A percentile compares a stretch with the other conserved stretches of the same genome.
Conservation (phyloP, 1,140 invertebrate species). For the Pseudachorutes palmiensis region DNA sequence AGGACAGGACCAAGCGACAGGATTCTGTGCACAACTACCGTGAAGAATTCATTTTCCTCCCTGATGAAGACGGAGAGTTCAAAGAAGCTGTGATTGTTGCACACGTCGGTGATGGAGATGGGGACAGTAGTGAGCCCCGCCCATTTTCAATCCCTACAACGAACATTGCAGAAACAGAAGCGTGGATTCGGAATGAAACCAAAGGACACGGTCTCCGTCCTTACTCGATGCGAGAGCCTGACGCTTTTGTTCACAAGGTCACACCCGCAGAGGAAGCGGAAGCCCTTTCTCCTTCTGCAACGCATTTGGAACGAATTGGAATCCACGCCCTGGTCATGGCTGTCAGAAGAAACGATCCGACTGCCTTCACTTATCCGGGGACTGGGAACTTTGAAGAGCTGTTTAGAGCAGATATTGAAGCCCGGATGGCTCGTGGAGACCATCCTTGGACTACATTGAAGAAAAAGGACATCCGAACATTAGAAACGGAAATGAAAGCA, state of each 20-base stretch:
- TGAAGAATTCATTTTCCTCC: background rate
- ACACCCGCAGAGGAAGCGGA: background rate
- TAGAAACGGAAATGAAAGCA: background rate
- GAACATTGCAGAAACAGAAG: slow-evolving; percentile 13
- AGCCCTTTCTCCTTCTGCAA: background rate
- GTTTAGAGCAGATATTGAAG: background rate
- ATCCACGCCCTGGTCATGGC: background rate
- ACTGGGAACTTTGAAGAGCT: background rate
- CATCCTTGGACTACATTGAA: slow-evolving; percentile 1
- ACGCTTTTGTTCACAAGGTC: slow-evolving; percentile 16
- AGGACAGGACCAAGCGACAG: slow-evolving; percentile 9
- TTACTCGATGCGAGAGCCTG: slow-evolving; percentile 5
- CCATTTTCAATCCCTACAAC: slow-evolving; percentile 16
- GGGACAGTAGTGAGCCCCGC: background rate
- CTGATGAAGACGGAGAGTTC: background rate
- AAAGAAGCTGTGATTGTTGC: background rate
- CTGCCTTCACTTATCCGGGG: background rate
- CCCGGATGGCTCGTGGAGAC: background rate
- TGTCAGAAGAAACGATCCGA: background rate
- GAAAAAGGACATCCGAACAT: background rate
- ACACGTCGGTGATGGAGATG: background rate
- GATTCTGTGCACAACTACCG: background rate
- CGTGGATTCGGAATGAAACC: slow-evolving; percentile 12
- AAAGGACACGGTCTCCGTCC: slow-evolving; percentile 2
- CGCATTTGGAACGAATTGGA: background rate